phyloP scores from a whole-genome alignment of 2,888 invertebrate genomes.

The Perithous albicinctus region DNA sequence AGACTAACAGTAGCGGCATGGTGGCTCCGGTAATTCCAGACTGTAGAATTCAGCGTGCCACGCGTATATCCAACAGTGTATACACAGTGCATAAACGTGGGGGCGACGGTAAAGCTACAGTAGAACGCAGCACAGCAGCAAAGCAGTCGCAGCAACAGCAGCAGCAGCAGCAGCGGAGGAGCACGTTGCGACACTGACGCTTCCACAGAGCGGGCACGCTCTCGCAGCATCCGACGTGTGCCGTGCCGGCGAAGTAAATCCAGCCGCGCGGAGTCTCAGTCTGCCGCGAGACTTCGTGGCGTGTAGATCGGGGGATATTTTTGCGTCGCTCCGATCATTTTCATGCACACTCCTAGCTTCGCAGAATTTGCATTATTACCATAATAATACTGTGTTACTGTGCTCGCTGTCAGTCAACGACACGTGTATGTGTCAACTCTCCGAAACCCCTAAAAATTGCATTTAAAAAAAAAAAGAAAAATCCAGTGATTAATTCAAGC shows the following conservation, averaged over 20 bases:
- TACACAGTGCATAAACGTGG: neutral
- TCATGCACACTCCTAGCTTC: too few species aligned
- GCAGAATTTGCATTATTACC: too few species aligned
- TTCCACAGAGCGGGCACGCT: conserved; percentile 69
- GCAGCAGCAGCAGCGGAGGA: conserved; percentile 50
- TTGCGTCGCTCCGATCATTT: conserved; percentile 16
- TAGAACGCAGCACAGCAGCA: conserved; percentile 37
- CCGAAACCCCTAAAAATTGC: too few species aligned
- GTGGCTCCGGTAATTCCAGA: neutral
- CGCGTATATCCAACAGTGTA: conserved; percentile 4
- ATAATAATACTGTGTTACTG: neutral
- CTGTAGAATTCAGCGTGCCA: neutral
- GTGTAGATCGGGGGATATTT: conserved; percentile 52
- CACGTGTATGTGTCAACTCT: neutral
- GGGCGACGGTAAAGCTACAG: conserved; percentile 30
- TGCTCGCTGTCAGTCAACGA: neutral
- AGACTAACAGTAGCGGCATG: neutral
- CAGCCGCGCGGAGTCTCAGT: conserved; percentile 67
- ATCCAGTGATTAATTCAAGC: neutral
- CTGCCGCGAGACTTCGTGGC: conserved; percentile 72
- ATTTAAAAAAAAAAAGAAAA: too few species aligned
- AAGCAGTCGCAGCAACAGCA: conserved; percentile 14
- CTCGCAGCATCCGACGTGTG: conserved; percentile 63
- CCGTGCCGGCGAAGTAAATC: conserved; percentile 45
- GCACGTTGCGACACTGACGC: conserved; percentile 70